These are phyloP conservation scores for Pseudomugil gertrudae DNA, from an alignment of 2,797 vertebrate species.

Conservation along the genomic window DNA sequence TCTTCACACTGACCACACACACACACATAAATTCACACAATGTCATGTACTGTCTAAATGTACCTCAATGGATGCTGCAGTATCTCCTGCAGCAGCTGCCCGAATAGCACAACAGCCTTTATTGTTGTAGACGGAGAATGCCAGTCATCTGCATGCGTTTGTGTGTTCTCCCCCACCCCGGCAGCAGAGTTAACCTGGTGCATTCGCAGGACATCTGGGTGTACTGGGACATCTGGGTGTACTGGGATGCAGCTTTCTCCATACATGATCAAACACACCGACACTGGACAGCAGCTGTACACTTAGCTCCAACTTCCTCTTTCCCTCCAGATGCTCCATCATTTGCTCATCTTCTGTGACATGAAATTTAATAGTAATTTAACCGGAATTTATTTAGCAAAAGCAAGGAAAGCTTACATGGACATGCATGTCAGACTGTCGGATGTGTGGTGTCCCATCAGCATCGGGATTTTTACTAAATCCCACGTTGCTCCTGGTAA, in stretches of 20 bases:
- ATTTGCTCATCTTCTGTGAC: conserved; percentile 34
- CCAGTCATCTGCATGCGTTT: not conserved
- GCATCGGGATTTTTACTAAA: conserved; percentile 34
- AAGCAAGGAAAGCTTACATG: conserved; percentile 16
- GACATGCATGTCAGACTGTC: not conserved
- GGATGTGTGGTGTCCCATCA: too few species aligned
- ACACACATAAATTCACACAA: conserved; percentile 8
- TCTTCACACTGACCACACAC: conserved; percentile 11
- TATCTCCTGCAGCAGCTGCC: conserved; percentile 50
- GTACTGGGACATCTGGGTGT: conserved; percentile 5
- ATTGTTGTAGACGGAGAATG: conserved; percentile 50
- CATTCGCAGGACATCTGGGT: conserved; percentile 26
- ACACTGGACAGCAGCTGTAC: not conserved
- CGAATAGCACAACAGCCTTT: conserved; percentile 53
- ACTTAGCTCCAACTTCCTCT: conserved; percentile 7
- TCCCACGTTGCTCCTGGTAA: too few species aligned
- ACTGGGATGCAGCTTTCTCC: not conserved
- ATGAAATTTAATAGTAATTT: not conserved
- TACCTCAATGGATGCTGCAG: conserved; percentile 40
- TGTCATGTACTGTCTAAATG: conserved; percentile 45
- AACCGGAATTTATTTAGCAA: conserved; percentile 6
- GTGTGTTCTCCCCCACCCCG: not conserved
- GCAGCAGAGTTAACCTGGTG: conserved; percentile 38
- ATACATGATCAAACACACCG: conserved; percentile 6
- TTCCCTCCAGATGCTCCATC: conserved; percentile 44